These are phyloP conservation scores for Myotis pilosus DNA, from an alignment of 2,797 vertebrate species.

Conservation along the genomic window DNA sequence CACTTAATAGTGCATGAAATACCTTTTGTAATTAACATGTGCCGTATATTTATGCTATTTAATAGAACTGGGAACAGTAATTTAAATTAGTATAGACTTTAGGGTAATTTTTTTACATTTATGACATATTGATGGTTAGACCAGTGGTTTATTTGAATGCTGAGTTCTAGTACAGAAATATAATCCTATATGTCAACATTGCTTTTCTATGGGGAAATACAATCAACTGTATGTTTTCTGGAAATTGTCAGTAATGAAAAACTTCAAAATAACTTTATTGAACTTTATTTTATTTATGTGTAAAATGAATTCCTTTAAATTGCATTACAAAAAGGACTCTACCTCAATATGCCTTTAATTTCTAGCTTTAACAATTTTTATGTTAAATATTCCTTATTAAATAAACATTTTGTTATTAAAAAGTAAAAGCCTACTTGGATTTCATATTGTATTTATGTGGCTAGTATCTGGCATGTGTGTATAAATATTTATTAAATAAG, in stretches of 20 bases:
- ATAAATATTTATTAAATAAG: neutral
- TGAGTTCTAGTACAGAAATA: neutral
- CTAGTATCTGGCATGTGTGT: neutral
- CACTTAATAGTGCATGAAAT: neutral
- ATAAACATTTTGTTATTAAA: slow-evolving; percentile 12
- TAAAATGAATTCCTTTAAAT: slow-evolving; percentile 33
- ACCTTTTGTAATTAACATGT: neutral
- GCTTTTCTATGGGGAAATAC: neutral
- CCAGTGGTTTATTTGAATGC: neutral
- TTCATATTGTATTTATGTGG: neutral
- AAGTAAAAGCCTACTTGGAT: neutral
- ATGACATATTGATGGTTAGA: neutral
- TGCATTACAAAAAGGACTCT: neutral
- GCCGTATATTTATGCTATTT: neutral
- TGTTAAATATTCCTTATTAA: slow-evolving; percentile 19
- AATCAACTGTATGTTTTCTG: neutral
- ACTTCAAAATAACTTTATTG: neutral
- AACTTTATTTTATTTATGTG: neutral
- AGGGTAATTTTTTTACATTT: neutral
- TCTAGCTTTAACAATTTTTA: neutral
- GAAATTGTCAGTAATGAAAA: neutral
- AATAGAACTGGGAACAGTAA: neutral
- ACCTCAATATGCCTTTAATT: neutral
- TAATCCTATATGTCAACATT: neutral
- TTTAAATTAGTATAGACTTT: slow-evolving; percentile 19